Base-by-base conservation (phyloP, 1,140 invertebrate genomes). In the Pectinophora gossypiella region DNA sequence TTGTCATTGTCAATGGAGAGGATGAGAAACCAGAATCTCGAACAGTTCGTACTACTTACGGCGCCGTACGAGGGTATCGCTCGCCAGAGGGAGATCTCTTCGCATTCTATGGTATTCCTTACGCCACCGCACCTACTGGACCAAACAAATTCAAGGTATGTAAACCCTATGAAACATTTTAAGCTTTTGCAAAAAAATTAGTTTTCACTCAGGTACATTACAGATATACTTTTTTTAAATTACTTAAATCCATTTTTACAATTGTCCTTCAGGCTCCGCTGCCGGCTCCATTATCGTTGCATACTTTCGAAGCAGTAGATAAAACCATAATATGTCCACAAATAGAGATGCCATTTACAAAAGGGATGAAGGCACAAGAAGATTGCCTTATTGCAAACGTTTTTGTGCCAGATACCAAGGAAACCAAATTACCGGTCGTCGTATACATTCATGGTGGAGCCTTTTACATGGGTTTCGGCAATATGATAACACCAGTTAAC, bases 391-490 rank as follows among this genome's bases (percentile, higher is more conserved):
- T 78, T 13, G 68, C 65, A 21, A 80, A 78, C 55, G 48, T 85
- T 4, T 82, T 63, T 46, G 68, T 69, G 3, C 78, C 76, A 6
- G 54, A 82, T 20, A 78, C 66, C 7, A 40, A 62, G 2, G 22
- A 68, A 15, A 68, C 65, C n/a, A 71, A 77, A 7, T 36, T 82
- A 19, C 71, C 81, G 3, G 78, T 85, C 0, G 22, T 85, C 9
- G 73, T 82, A 5, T 51, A 57, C 18, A 59, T 76, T 12, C 72
- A 76, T 19, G 72, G 72, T 21, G 72, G 70, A 27, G 66, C 44
- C 18, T 76, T 51, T 20, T 27, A 61, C 44, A 6, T 65, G 4
- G 70, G 68, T 0, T 61, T 19, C 20, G 64, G 59, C 5, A 47
- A 61, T 19, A 10, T 53, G 5, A 9, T 38, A 7, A 43, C 19